Evolutionary conservation across 2,113 vertebrate species (phyloP), one percentile per base, ranked within the genome.

Genomic region (Castor canadensis): DNA sequence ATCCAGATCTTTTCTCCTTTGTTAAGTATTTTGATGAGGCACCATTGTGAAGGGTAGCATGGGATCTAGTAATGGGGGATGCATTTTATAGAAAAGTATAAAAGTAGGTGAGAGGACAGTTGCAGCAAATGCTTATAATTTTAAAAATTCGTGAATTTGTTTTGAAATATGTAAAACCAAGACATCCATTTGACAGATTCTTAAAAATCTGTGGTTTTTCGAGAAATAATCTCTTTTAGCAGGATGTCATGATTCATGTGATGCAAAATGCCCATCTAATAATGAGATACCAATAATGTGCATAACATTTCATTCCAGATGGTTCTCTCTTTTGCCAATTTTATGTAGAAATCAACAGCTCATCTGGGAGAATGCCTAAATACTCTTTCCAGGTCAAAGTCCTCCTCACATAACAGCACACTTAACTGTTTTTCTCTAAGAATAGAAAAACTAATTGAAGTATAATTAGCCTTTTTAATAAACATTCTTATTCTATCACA

Each of bases 261-360:
- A 89, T 58, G 69, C 69, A 49, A 85, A 93, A 84, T 71, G 38
- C 17, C 19, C 13, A 71, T 86, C 49, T 88, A 66, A 89, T 19
- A 93, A 49, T 64, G 43, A 91, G 67, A 77, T 45, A 82, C 22
- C 58, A 94, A 81, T 13, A 89, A 87, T 47, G 54, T 87, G 87
- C 80, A 73, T 73, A 89, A 87, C 87, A 90, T 95, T 89, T 90
- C 43, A 43, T 94, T 75, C 84, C 96, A 98, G 92, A 89, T 94
- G 94, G 87, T 79, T 93, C 10, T 87, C 19, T 81, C 52, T 95
- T 94, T 85, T 96, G 96, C 92, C 97, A 97, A 19, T 88, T 94
- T 96, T 56, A 47, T 90, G 73, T 64, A 67, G 71, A 92, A 96
- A 89, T 76, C 80, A 96, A 93, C 92, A 96, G 93, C 93, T 92